Conservation (phyloP, 2,797 vertebrate genomes). For the Botia kubotai region DNA sequence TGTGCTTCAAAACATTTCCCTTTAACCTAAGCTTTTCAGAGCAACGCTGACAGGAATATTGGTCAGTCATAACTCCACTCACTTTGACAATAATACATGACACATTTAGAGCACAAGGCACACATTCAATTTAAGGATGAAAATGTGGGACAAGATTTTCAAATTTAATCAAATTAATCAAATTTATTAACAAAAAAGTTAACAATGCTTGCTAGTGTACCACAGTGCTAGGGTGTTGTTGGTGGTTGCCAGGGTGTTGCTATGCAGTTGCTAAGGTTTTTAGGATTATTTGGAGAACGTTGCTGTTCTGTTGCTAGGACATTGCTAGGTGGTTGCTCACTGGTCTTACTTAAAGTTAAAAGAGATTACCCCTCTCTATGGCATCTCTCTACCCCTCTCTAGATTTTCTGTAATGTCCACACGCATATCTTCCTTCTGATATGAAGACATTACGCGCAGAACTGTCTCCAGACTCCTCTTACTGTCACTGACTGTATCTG, state of each 20-base stretch:
- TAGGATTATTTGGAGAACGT: neutral
- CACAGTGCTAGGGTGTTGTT: conserved; percentile 46
- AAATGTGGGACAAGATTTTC: too few species aligned
- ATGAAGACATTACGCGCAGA: conserved; percentile 16
- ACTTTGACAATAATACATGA: neutral
- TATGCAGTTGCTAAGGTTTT: conserved; percentile 61
- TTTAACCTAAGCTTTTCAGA: neutral
- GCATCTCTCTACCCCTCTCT: too few species aligned
- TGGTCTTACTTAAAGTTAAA: neutral
- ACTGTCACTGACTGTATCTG: conserved; percentile 61
- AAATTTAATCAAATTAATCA: too few species aligned
- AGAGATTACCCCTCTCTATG: neutral
- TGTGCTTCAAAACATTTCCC: neutral
- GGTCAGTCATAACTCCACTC: too few species aligned
- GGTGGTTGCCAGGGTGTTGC: conserved; percentile 53
- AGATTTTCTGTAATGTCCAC: conserved; percentile 35
- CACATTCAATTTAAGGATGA: too few species aligned
- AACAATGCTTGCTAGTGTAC: too few species aligned
- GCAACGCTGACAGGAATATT: neutral
- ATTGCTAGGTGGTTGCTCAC: neutral
- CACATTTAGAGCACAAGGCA: too few species aligned
- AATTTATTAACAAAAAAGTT: too few species aligned
- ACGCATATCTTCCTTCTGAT: conserved; percentile 36
- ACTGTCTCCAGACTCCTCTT: conserved; percentile 49
- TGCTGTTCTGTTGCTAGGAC: conserved; percentile 29